Base-by-base conservation (phyloP, 2,113 vertebrate species). In the Charina bottae region DNA sequence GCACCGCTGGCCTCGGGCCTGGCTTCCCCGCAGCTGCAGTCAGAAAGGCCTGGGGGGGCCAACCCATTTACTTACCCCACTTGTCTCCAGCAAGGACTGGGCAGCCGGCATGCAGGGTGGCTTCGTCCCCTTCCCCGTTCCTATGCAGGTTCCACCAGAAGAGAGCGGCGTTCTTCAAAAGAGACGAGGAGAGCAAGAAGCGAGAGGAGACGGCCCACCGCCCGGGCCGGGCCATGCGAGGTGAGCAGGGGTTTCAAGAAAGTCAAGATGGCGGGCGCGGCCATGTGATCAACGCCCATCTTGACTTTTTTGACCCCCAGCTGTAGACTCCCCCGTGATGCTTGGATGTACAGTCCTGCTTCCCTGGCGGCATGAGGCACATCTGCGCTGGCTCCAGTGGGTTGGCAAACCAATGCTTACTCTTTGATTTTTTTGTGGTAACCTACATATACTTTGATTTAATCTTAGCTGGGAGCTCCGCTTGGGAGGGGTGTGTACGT, bases 71-170 rank as follows among this genome's bases (percentile, higher is more conserved):
- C 97, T 98, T 97, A 99, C 99, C 98, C 99, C 99, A 99, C 94
- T 99, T 99, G 95, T 99, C 98, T 68, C 99, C 99, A 0, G 98
- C 97, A 28, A 99, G 97, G 54, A 99, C 98, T 0, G 99, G 99
- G 87, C 99, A 99, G 90, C 98, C 99, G 0, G 98, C 99, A 0
- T 99, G 99, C 24, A 99, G 98, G 0, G 98, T 99, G 96, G 98
- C 98, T 0, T 13, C 97, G 0, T 99, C 95, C 0, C 98, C 99
- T 0, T 97, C 95, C 28, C 99, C 99, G 0, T 98, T 99, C 95
- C 97, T 98, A 21, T 94, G 98, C 53, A 99, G 98, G 96, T 99
- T 99, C 99, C 99, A 99, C 99, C 99, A 99, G 97, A 99, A 99
- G 15, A 99, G 97, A 24, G 99, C 99, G 0, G 98, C 98, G 0